Base-by-base conservation (phyloP, 2,888 invertebrate genomes). In the Scaptomyza caliginosa region DNA sequence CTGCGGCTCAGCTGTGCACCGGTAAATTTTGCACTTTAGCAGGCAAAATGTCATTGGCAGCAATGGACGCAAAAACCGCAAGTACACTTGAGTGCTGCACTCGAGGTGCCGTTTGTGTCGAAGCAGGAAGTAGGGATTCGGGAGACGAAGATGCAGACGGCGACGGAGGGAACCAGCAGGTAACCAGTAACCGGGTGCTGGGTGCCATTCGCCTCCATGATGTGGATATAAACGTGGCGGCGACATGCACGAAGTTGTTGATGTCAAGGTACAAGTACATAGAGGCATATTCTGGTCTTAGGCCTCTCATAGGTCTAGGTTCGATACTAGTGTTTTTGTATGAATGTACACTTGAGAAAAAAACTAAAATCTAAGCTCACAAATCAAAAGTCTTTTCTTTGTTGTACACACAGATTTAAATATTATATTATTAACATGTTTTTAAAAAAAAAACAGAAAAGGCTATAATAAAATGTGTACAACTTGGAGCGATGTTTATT, bases 1-100 rank as follows among this genome's bases (percentile, higher is more conserved):
- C 51, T 60, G 52, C 43, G 30, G 78, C 60, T 17, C 60, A 58
- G 64, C 56, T 74, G 65, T 70, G 75, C 67, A 80, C 76, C 83
- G 89, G 82, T 87, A 86, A 86, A 88, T 90, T 89, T 90, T 88
- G 89, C 89, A 88, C 89, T 88, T 87, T 88, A 89, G 89, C 88
- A 79, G 79, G 89, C 74, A 77, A 90, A 90, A 84, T 89, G 88
- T 89, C 90, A 88, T 88, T 88, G 90, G 88, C 88, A 88, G 90
- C 77, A 82, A 71, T 85, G 81, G 85, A 86, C 87, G 88, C 88
- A 88, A 88, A 88, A 84, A 88, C 83, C 83, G 83, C 83, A 84
- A 84, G 83, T 88, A 88, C 88, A 87, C 83, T 88, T 84, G 83
- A 84, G 88, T 87, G 88, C 78, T 69, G 82, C 87, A 88, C 85